Base-by-base conservation (phyloP, 1,140 invertebrate species). In the Caenorhabditis brenneri region DNA sequence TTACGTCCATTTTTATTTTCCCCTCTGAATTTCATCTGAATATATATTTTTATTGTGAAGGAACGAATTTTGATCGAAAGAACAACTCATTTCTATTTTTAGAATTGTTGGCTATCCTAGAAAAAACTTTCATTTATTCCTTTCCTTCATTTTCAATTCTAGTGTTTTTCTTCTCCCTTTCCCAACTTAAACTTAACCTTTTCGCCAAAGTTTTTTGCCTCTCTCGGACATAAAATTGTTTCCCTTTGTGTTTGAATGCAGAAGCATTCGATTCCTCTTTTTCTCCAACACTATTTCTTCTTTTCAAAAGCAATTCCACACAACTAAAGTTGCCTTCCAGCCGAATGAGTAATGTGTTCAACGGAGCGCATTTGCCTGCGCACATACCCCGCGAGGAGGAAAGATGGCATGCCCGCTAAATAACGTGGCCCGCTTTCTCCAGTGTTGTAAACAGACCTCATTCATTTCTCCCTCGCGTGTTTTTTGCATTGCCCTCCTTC, bases 401-500 rank as follows among this genome's bases (percentile, higher is more conserved):
- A 12, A 65, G 31, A 36, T 24, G 65, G 36, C 33, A 74, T 74
- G 65, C 33, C 65, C 65, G 65, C 65, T 19, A 74, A 74, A 74
- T 36, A n/a, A 42, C 36, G 36, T 74, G 65, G 65, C 12, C 33
- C 65, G 39, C 39, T 42, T 6, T 42, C 33, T n/a, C 22, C 65
- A 22, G 1, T 74, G 65, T 74, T 74, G 65, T 74, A 74, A 42
- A 74, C 65, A 74, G 65, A 74, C 65, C 36, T 74, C 65, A 74
- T 74, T 74, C 65, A 74, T 74, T 42, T 65, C 29, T 65, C 58
- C 65, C 36, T 42, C 36, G 36, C 65, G 65, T 74, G 65, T 74
- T 74, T 65, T 74, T 74, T 39, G 36, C 36, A 19, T 65, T 65
- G 60, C 60, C 60, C 60, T 65, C 55, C 15, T n/a, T 27, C 12